Conservation (phyloP, 2,888 invertebrate species). For the Ophion costatus region DNA sequence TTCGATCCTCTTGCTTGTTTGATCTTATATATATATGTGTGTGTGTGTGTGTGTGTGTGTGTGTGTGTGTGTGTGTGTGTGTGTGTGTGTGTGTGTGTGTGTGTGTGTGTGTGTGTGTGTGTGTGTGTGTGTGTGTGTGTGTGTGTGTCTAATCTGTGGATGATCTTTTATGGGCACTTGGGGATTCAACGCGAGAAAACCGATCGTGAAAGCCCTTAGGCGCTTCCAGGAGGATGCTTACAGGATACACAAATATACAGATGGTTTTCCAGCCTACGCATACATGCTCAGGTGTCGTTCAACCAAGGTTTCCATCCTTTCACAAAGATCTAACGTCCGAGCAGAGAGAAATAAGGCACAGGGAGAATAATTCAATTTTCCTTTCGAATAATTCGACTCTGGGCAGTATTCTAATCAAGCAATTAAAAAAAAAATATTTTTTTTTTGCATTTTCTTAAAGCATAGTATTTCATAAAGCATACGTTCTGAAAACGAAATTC, state of each 20-base stretch:
- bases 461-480: no score
- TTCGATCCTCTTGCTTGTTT: background rate
- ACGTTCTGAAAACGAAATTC: no score
- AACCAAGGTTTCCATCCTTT: background rate
- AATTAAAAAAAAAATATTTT: no score
- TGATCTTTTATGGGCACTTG: background rate
- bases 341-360: background rate
- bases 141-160: background rate
- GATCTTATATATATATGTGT: background rate
- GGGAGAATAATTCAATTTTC: background rate
- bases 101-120: background rate
- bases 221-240: background rate
- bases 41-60: background rate
- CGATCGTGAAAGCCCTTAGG: slow-evolving; percentile 45
- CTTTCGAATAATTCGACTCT: background rate
- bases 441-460: no score
- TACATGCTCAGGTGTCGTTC: slow-evolving; percentile 45
- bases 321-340: background rate
- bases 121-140: background rate
- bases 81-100: background rate
- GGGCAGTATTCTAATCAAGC: no score
- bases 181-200: slow-evolving; percentile 20
- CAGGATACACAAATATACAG: background rate
- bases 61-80: background rate
- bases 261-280: slow-evolving; percentile 22